Evolutionary conservation across 2,797 vertebrate genomes (phyloP).

Genomic region (Premnoplex brunnescens): DNA sequence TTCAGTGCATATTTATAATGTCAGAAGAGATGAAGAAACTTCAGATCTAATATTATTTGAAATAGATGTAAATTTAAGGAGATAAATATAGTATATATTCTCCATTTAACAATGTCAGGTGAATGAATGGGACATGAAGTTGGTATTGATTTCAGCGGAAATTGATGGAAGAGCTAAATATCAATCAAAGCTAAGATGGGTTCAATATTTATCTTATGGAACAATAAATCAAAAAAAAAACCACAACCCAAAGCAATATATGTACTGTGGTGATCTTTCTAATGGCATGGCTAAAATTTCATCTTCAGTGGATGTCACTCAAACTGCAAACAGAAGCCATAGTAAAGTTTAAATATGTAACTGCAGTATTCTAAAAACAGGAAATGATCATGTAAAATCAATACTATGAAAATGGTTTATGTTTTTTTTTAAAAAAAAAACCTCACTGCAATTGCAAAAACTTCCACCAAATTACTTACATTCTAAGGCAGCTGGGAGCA

Average conservation of each 20-base stretch:
- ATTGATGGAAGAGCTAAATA: background rate
- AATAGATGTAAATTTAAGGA: background rate
- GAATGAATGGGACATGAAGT: background rate
- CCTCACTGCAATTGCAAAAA: background rate
- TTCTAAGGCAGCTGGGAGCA: background rate
- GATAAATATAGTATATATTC: background rate
- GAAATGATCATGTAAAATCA: background rate
- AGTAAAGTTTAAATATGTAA: background rate
- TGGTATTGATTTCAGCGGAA: background rate
- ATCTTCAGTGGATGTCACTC: background rate
- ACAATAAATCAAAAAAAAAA: background rate
- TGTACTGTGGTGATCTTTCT: background rate
- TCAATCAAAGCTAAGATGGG: background rate
- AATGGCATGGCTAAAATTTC: background rate
- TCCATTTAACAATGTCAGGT: background rate
- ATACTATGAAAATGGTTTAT: background rate
- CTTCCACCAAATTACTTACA: background rate
- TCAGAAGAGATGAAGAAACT: background rate
- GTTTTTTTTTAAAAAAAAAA: background rate
- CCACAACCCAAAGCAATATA: background rate
- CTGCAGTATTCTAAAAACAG: background rate
- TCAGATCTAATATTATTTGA: background rate
- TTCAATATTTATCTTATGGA: background rate
- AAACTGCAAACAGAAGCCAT: background rate
- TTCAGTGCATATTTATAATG: background rate